Evolutionary conservation across 2,797 vertebrate genomes (phyloP).

Genomic region (Balearica regulorum): DNA sequence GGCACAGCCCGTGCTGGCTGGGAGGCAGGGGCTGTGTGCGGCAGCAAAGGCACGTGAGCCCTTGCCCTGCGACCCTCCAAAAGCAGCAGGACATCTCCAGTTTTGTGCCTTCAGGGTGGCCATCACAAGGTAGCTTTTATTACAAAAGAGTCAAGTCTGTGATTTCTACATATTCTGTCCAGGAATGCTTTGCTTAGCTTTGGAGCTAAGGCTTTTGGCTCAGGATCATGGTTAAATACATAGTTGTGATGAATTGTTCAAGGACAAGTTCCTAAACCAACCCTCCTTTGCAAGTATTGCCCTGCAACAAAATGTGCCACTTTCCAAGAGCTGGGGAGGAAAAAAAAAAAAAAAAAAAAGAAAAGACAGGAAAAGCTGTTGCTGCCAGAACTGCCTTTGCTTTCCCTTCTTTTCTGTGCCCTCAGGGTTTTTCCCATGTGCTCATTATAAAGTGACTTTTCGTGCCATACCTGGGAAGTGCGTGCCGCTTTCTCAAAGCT

Average conservation of each 20-base stretch:
- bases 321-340: neutral
- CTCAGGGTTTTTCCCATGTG: neutral
- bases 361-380: fast-evolving
- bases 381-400: neutral
- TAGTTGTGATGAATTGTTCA: neutral
- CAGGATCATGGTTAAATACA: neutral
- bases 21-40: neutral
- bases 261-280: neutral
- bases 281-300: neutral
- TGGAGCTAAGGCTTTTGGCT: neutral
- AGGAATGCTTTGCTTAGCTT: neutral
- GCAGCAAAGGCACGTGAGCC: neutral
- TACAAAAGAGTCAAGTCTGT: neutral
- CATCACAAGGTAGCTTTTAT: neutral
- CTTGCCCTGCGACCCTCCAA: neutral
- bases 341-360: neutral
- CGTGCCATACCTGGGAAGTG: neutral
- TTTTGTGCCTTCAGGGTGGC: neutral
- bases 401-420: neutral
- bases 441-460: neutral
- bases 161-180: fast-evolving
- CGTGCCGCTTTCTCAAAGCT: neutral
- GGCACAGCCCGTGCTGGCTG: neutral
- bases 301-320: neutral
- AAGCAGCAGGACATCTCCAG: neutral